Conservation (phyloP, 2,797 vertebrate genomes). For the Periophthalmus magnuspinnatus region DNA sequence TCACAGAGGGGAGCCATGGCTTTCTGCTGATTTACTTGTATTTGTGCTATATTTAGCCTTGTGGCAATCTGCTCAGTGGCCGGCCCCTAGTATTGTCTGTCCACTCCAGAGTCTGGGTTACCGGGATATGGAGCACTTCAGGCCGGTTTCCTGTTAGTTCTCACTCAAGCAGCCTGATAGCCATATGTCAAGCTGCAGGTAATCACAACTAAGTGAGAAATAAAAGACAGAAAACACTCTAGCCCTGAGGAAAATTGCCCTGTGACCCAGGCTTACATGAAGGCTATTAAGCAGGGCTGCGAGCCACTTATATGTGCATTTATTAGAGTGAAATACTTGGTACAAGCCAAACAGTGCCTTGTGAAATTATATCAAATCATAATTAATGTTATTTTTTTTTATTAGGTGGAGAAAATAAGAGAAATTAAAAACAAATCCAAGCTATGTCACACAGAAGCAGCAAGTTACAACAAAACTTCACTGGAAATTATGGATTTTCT, state of each 20-base stretch:
- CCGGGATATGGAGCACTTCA: conserved; percentile 48
- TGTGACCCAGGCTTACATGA: conserved; percentile 1
- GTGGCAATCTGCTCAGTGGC: conserved; percentile 59
- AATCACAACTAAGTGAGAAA: conserved; percentile 28
- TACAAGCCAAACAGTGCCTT: background rate
- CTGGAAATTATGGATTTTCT: background rate
- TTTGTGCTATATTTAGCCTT: conserved; percentile 71
- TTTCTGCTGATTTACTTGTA: conserved; percentile 66
- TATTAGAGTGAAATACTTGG: background rate
- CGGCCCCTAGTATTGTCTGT: conserved; percentile 44
- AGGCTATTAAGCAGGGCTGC: background rate
- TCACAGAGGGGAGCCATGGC: conserved; percentile 72
- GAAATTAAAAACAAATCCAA: background rate
- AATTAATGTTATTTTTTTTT: too few species aligned
- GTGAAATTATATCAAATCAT: background rate
- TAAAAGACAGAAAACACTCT: conserved; percentile 8
- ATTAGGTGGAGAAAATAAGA: too few species aligned
- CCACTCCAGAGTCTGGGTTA: conserved; percentile 67
- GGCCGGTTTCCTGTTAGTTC: conserved; percentile 40
- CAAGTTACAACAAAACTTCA: background rate
- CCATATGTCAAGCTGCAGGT: conserved; percentile 38
- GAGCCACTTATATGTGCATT: conserved; percentile 7
- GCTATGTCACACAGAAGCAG: background rate
- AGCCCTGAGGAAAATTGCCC: background rate
- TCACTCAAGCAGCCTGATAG: conserved; percentile 33